A percentile compares a stretch with the other conserved stretches of the same genome.
Conservation (phyloP, 2,888 invertebrate genomes). For the Stenotaenia linearis region DNA sequence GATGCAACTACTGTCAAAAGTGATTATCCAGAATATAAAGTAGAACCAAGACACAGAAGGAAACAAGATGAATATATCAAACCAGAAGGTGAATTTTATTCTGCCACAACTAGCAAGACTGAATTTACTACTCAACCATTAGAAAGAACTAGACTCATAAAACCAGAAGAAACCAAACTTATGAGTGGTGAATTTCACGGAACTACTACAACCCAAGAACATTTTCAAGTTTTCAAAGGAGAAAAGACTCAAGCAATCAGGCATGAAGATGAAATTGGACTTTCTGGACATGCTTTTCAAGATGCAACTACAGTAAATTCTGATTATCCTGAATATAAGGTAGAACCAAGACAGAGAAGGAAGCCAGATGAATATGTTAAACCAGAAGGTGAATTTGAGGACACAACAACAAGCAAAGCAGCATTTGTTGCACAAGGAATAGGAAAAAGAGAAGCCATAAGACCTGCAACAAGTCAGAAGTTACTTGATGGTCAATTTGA, state of each 20-base stretch:
- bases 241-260: too few relatives aligned
- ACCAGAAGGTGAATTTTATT: too few relatives aligned
- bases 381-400: neutral
- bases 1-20: neutral
- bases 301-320: neutral
- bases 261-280: neutral
- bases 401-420: neutral
- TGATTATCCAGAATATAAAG: conserved; percentile 26
- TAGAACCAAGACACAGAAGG: neutral
- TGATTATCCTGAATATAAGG: neutral
- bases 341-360: neutral
- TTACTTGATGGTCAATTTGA: neutral
- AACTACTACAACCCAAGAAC: neutral
- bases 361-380: neutral
- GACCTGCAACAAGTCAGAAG: neutral
- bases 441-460: neutral
- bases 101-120: too few relatives aligned
- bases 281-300: neutral
- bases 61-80: too few relatives aligned
- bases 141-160: neutral
- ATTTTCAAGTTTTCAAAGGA: neutral
- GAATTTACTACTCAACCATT: too few relatives aligned
- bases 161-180: neutral
- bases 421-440: neutral
- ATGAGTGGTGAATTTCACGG: neutral